Evolutionary conservation across 1,140 invertebrate species (phyloP).

Genomic region (Aphaenogaster rudis): DNA sequence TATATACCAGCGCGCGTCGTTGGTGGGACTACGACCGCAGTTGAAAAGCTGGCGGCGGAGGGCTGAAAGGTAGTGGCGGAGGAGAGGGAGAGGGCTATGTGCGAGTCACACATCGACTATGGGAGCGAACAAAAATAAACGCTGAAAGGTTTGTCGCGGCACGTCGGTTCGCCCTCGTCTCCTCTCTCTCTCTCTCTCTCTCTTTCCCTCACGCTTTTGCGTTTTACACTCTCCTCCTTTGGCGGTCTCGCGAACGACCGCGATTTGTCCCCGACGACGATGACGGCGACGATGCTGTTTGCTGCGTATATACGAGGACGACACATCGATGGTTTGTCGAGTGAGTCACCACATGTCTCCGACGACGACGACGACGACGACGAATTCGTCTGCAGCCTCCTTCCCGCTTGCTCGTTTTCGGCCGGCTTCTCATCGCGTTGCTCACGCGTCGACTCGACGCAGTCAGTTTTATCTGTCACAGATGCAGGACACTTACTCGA

Average conservation of each 20-base stretch:
- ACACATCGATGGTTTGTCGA: conserved; percentile 68
- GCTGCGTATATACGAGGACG: conserved; percentile 33
- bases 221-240: conserved; percentile 41
- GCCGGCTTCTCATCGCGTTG: conserved; percentile 41
- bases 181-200: conserved; percentile 10
- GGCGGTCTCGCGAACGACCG: conserved; percentile 26
- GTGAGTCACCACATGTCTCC: conserved; percentile 65
- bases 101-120: conserved; percentile 54
- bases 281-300: conserved; percentile 46
- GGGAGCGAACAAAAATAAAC: conserved; percentile 75
- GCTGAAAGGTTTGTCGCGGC: conserved; percentile 58
- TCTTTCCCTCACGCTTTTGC: conserved; percentile 48
- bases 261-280: conserved; percentile 56
- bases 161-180: conserved; percentile 11
- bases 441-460: background rate
- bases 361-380: conserved; percentile 20
- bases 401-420: conserved; percentile 31
- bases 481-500: conserved; percentile 44
- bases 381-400: conserved; percentile 26
- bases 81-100: background rate
- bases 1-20: conserved; percentile 59
- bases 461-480: conserved; percentile 64
- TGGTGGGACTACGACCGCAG: conserved; percentile 46
- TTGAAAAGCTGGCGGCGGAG: conserved; percentile 45
- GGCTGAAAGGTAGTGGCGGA: background rate